Conservation (phyloP, 2,113 vertebrate genomes). For the Sclerurus mexicanus region DNA sequence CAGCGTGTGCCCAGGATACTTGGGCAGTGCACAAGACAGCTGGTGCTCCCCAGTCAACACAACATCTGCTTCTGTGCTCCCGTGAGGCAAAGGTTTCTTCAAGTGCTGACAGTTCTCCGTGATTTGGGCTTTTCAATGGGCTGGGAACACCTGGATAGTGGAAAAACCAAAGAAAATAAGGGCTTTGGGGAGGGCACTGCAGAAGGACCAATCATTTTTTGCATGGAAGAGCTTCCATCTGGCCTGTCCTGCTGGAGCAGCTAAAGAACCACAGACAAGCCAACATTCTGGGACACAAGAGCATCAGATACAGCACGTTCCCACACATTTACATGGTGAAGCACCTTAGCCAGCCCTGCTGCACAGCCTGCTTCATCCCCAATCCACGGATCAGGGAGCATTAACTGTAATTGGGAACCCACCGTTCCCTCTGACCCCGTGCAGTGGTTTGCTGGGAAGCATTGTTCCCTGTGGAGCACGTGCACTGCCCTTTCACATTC, state of each 20-base stretch:
- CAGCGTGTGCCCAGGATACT: neutral
- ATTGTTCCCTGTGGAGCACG: neutral
- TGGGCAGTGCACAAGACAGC: neutral
- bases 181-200: neutral
- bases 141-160: neutral
- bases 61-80: neutral
- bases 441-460: neutral
- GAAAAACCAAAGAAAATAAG: neutral
- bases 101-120: neutral
- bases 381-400: neutral
- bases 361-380: neutral
- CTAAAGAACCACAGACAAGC: neutral
- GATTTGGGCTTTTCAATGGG: neutral
- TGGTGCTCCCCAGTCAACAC: neutral
- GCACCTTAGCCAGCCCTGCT: neutral
- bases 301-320: neutral
- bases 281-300: neutral
- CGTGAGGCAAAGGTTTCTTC: neutral
- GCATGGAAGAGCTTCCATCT: neutral
- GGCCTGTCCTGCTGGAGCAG: neutral
- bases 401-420: neutral
- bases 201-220: neutral
- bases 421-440: neutral
- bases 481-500: neutral
- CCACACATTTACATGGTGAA: fast-evolving